Evolutionary conservation across 2,113 vertebrate species (phyloP).

Genomic region (Gopherus evgoodei): DNA sequence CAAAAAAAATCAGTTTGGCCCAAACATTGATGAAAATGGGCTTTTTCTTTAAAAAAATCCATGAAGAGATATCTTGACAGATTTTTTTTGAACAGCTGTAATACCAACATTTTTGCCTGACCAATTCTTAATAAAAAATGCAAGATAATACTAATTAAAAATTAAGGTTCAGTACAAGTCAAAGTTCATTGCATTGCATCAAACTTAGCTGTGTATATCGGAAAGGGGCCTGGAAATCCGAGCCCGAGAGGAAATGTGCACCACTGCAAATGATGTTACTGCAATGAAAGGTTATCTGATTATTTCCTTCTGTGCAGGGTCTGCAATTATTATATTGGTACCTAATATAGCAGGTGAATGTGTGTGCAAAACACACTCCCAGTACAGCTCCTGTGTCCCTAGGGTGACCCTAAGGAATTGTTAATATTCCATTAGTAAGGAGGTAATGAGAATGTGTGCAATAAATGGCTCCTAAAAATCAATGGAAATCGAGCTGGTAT

Average conservation of each 20-base stretch:
- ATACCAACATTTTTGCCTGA: not conserved
- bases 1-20: not conserved
- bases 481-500: conserved; percentile 55
- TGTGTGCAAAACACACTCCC: not conserved
- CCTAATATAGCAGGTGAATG: not conserved
- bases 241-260: not conserved
- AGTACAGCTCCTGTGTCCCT: not conserved
- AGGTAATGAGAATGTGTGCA: conserved; percentile 54
- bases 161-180: not conserved
- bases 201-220: too few relatives aligned
- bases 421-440: conserved; percentile 60
- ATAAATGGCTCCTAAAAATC: conserved; percentile 66
- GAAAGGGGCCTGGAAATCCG: not conserved
- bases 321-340: not conserved
- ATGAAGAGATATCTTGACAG: not conserved
- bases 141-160: not conserved
- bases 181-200: not conserved
- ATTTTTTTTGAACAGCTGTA: not conserved
- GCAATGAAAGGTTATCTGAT: not conserved
- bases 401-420: conserved; percentile 36
- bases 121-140: not conserved
- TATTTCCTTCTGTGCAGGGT: not conserved
- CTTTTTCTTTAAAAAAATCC: not conserved
- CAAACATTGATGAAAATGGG: not conserved
- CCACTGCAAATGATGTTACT: not conserved